Conservation (phyloP, 2,888 invertebrate species). For the Druceiella hillmani region DNA sequence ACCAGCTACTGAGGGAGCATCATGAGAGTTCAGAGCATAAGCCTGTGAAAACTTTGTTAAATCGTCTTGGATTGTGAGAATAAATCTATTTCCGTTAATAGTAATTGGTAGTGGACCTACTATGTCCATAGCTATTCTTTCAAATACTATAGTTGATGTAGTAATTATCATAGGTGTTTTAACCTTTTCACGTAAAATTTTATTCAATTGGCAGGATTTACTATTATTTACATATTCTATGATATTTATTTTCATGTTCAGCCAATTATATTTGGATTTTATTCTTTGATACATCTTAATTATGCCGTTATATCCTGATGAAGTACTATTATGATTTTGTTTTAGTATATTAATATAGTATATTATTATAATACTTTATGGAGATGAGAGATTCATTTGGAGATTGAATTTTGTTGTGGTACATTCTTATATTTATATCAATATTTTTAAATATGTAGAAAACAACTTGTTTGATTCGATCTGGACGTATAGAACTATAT, state of each 20-base stretch:
- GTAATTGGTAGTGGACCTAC: slow-evolving; percentile 25
- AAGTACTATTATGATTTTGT: slow-evolving; percentile 10
- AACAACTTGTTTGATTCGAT: slow-evolving; percentile 7
- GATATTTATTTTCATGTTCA: slow-evolving; percentile 26
- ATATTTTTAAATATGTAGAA: slow-evolving; percentile 4
- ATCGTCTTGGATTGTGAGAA: no score
- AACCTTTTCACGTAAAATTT: slow-evolving; percentile 18
- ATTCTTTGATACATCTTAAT: slow-evolving; percentile 14
- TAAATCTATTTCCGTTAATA: slow-evolving; percentile 22
- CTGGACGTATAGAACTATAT: neutral
- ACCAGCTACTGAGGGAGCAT: slow-evolving; percentile 25
- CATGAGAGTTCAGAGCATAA: slow-evolving; percentile 22
- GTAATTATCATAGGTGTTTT: slow-evolving; percentile 28
- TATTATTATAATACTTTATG: no score
- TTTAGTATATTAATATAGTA: no score
- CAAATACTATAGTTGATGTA: slow-evolving; percentile 24
- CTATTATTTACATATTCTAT: slow-evolving; percentile 25
- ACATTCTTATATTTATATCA: slow-evolving; percentile 6
- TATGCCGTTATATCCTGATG: slow-evolving; percentile 13
- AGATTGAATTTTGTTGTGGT: slow-evolving; percentile 5
- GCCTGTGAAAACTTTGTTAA: slow-evolving; percentile 23
- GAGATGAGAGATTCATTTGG: slow-evolving; percentile 5
- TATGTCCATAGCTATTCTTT: slow-evolving; percentile 25
- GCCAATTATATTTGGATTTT: slow-evolving; percentile 26
- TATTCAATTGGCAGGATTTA: slow-evolving; percentile 26